Conservation (phyloP, 2,888 invertebrate species). For the Dynastes maya region DNA sequence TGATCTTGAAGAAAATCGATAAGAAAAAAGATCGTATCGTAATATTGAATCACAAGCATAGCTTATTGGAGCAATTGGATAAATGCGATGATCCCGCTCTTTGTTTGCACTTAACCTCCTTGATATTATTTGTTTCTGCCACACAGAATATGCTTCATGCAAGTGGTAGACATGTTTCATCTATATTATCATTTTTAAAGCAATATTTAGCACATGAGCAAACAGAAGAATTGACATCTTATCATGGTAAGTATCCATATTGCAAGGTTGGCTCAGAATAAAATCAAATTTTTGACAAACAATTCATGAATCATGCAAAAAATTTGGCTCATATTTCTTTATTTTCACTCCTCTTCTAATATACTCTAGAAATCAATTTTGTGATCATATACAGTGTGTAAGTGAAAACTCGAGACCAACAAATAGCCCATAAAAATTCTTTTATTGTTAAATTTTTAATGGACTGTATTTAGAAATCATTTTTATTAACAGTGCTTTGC, state of each 20-base stretch:
- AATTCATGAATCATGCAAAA: too few species aligned
- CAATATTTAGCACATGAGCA: conserved; percentile 79
- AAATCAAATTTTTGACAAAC: too few species aligned
- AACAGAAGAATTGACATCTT: conserved; percentile 77
- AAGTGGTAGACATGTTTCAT: conserved; percentile 93
- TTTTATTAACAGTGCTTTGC: too few species aligned
- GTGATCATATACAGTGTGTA: too few species aligned
- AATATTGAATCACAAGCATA: conserved; percentile 86
- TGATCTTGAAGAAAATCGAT: conserved; percentile 90
- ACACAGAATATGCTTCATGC: conserved; percentile 91
- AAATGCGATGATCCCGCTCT: conserved; percentile 84
- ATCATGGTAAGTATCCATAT: conserved; percentile 79
- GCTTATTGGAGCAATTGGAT: conserved; percentile 84
- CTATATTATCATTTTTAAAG: conserved; percentile 83
- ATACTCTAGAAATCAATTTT: too few species aligned
- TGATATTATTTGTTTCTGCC: conserved; percentile 85
- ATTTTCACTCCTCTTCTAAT: too few species aligned
- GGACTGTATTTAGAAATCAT: too few species aligned
- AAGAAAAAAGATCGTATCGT: conserved; percentile 89
- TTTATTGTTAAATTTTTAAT: too few species aligned
- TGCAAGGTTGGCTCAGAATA: not conserved
- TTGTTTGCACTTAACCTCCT: conserved; percentile 82
- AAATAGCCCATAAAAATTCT: too few species aligned
- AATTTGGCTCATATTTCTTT: too few species aligned
- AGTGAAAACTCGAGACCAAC: too few species aligned